These are phyloP conservation scores for Gallinago paraguaiae DNA, from an alignment of 2,113 vertebrate genomes.

Conservation along the genomic window DNA sequence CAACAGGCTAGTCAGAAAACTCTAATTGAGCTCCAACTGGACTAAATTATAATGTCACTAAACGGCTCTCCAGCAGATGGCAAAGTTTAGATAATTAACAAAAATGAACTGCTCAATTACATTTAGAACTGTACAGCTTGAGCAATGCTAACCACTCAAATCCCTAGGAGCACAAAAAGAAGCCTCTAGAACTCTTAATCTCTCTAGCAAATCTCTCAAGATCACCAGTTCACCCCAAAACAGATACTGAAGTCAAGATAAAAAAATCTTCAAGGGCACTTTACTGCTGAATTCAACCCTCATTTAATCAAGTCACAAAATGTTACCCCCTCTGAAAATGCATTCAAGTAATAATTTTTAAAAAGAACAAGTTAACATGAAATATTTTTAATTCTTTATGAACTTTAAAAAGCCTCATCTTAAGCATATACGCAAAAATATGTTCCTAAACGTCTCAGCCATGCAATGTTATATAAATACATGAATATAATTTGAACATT, in stretches of 20 bases:
- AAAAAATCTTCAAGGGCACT: background rate
- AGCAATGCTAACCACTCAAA: background rate
- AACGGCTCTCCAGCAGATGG: conserved; percentile 62
- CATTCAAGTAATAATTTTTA: background rate
- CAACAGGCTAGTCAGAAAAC: background rate
- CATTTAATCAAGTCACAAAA: background rate
- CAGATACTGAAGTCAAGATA: background rate
- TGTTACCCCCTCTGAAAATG: background rate
- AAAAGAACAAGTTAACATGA: background rate
- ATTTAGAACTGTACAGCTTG: background rate
- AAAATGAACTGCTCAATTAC: conserved; percentile 24
- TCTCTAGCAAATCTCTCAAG: background rate
- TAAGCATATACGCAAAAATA: background rate
- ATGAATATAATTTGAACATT: background rate
- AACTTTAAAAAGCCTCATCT: background rate
- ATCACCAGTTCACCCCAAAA: background rate
- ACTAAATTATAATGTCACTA: conserved; percentile 31
- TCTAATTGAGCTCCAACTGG: conserved; percentile 24
- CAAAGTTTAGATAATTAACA: conserved; percentile 61
- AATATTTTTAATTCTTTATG: background rate
- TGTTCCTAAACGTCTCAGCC: background rate
- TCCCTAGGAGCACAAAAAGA: background rate
- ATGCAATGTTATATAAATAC: background rate
- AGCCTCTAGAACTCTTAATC: background rate
- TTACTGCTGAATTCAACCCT: background rate